Percentiles rank a stretch among this genome's conserved stretches.
phyloP scores from a whole-genome alignment of 2,888 invertebrate species.

The Pyrgus malvae region DNA sequence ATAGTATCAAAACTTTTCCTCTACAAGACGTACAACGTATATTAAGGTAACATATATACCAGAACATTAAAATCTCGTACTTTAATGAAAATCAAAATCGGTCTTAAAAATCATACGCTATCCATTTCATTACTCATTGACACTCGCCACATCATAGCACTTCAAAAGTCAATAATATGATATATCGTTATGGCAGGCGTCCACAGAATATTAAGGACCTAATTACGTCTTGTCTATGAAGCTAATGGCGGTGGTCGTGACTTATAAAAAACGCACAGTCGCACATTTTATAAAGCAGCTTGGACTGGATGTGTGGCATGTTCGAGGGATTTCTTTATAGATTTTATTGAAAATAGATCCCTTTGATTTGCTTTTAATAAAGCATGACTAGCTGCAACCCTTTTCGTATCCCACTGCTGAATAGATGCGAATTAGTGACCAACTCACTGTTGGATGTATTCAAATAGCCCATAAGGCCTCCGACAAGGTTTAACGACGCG shows the following conservation, averaged over 20 bases:
- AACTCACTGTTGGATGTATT: too few species aligned
- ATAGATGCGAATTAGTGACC: too few species aligned
- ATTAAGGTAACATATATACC: too few species aligned
- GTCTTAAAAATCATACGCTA: background rate
- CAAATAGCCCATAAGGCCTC: too few species aligned
- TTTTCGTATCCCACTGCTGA: too few species aligned
- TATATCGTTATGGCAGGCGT: background rate
- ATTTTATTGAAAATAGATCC: background rate
- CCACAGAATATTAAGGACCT: constrained; percentile 9
- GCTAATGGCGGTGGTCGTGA: background rate
- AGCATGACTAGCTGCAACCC: too few species aligned
- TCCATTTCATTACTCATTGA: background rate
- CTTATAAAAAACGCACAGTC: background rate
- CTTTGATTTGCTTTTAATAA: too few species aligned
- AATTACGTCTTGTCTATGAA: constrained; percentile 10
- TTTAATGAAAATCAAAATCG: background rate
- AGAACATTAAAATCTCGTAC: background rate
- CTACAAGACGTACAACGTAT: too few species aligned
- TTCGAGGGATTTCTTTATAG: background rate
- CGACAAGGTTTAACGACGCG: too few species aligned
- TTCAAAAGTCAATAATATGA: constrained; percentile 11
- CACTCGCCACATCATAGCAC: background rate
- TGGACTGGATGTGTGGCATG: background rate
- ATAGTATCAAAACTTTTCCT: too few species aligned
- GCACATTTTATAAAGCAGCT: background rate